Evolutionary conservation across 2,113 vertebrate genomes (phyloP), one percentile per base, ranked within the genome.

Genomic region (Menidia beryllina): DNA sequence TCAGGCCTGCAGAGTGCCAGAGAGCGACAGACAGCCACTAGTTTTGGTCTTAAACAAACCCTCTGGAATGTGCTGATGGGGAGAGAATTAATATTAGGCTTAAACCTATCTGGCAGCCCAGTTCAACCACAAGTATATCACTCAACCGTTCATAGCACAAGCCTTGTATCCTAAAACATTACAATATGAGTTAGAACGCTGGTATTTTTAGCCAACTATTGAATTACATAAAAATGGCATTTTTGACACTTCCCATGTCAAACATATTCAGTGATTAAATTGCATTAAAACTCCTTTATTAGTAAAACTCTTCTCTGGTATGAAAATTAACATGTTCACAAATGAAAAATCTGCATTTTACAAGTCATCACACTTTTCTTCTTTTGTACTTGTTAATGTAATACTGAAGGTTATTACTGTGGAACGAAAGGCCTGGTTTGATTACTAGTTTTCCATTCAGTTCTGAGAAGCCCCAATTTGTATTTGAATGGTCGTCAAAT

Each of bases 1-100:
- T 88, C 66, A 80, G 86, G 85, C 85, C 86, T 77, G 73, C 72
- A 12, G 83, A 82, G 86, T 84, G 86, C 85, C 89, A 90, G 85
- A 86, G 86, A 88, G 82, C 77, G 85, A 90, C 89, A 89, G 86
- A 86, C 90, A 86, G 86, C 82, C 90, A 86, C 85, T 87, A 90
- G 89, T 90, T 90, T 86, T 82, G 89, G 90, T 91, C 88, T 92
- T 90, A 92, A 88, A 92, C 89, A 92, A 92, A 92, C 89, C 85
- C 85, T 83, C 77, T 77, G 89, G 90, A 92, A 92, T 92, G 89
- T 90, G 90, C 90, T 92, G 90, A 92, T 91, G 88, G 84, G 81
- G 82, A 80, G 86, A 91, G 88, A 92, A 91, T 91, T 91, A 92
- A 92, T 90, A 91, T 91, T 91, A 89, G 88, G 88, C 70, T 81